Base-by-base conservation (phyloP, 2,888 invertebrate genomes). In the Drosophila birchii region DNA sequence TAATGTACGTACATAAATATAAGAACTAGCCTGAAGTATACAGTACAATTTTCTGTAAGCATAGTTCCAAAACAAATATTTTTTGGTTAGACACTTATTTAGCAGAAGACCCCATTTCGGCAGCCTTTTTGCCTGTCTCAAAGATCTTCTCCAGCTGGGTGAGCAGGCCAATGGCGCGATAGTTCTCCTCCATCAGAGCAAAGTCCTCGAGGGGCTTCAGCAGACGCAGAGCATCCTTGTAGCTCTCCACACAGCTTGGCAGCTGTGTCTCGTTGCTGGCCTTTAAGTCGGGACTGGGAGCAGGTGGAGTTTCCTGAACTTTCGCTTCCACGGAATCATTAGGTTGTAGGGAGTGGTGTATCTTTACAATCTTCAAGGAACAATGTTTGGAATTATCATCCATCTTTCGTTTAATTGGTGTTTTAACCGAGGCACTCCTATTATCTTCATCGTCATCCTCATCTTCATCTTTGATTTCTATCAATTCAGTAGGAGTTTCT, bases 161-260 rank as follows among this genome's bases (percentile, higher is more conserved):
- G 26, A 92, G 83, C 36, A 92, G 73, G 4, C 91, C 92, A 43
- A 92, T 92, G 38, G 89, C 92, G 20, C 92, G 88, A 76, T 89
- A 91, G 62, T 92, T 91, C 53, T 91, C 91, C 61, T 88, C 87
- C 26, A 91, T 68, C 61, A 92, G 75, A 0, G 88, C 91, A 43
- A 91, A 92, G 6, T 92, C 92, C 49, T 92, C 92, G 14, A 92
- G 64, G 0, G 92, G 92, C 36, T 89, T 90, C 0, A 92, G 80
- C 39, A 91, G 66, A 20, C 86, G 87, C 53, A 92, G 69, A 0
- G 90, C 92, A 69, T 92, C 90, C n/a, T 67, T 76, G 64, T 90
- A 91, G 72, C 62, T 88, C 6, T 75, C 70, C 4, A 90, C 86
- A 36, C 77, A 75, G 1, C 75, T 78, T 2, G 91, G 89, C 44